Evolutionary conservation across 2,888 invertebrate genomes (phyloP), one percentile per base, ranked within the genome.

Genomic region (Lutraria lutraria): DNA sequence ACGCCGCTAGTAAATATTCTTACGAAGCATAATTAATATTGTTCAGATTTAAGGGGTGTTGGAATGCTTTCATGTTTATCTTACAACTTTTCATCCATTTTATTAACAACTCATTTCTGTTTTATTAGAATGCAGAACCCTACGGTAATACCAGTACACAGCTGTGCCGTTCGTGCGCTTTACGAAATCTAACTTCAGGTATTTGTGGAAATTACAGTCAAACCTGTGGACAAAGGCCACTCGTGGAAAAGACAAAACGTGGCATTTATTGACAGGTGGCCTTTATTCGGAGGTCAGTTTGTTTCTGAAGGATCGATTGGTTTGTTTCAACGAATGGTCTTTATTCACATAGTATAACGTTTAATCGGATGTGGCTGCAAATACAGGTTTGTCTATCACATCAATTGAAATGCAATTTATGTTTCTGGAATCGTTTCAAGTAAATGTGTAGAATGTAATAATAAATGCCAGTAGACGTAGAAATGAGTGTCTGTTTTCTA

Each of bases 381-480:
- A n/a, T n/a, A n/a, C n/a, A n/a, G n/a, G n/a, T n/a, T n/a, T n/a
- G n/a, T n/a, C n/a, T 60, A n/a, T 19, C 8, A 10, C 25, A 68
- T 25, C 25, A n/a, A 68, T 68, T 68, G 63, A 68, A 21, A 63
- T 63, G n/a, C 63, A 63, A 63, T 63, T 63, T 63, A 63, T 63
- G 63, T 8, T 25, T n/a, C n/a, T 68, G 63, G 63, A 68, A 68
- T 68, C 63, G 25, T 21, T 68, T 68, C 63, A 68, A 68, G n/a
- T 13, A 25, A 13, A 68, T 25, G 13, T 68, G 63, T 68, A 68
- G 25, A 13, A 68, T 25, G 63, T 4, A 25, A 13, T 68, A 25
- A 68, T 68, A 25, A 25, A 1, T 68, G 25, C 43, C 43, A 43
- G 43, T 2, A 43, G 43, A 4, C 43, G 43, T 4, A 2, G 43